Evolutionary conservation across 1,140 invertebrate species (phyloP), one percentile per base, ranked within the genome.

Genomic region (Eueides isabella): DNA sequence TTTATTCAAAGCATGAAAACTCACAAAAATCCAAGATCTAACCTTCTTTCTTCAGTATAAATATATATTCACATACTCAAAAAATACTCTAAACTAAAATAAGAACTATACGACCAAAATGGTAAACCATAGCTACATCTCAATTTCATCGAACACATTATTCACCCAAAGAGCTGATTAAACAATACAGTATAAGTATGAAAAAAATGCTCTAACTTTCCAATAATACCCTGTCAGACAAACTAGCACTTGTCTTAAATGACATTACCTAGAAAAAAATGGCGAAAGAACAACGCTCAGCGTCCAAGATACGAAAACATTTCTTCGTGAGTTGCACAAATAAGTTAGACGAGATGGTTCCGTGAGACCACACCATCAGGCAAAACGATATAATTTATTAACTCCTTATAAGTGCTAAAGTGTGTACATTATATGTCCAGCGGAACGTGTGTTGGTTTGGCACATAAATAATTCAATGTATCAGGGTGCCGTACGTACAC

Each of bases 391-490:
- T 93, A 90, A 94, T 94, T 93, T 94, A 94, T 93, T 92, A 92
- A 92, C 87, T 85, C 82, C 79, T 86, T 83, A 89, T 92, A 89
- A 93, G 91, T 92, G 92, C 89, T 88, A 89, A 92, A 92, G 86
- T 92, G 86, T 92, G 91, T 93, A 88, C 86, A 87, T 87, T 88
- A 86, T 92, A 87, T 88, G 89, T 88, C 88, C 87, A 80, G 75
- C 55, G 81, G 71, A 74, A 77, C 79, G 79, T 79, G 78, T 80
- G 82, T 77, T 83, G 78, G 79, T 70, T 78, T 68, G 71, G 66
- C 76, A 62, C 74, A 84, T 88, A 81, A 88, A 88, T 88, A 85
- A 88, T 88, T 86, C 86, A 88, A 70, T 61, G 70, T 77, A 78
- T 78, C 78, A 75, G 76, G 67, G 73, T 74, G 74, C 66, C 67